These are phyloP conservation scores for Metaphire vulgaris DNA, from an alignment of 1,140 invertebrate species.

Conservation along the genomic window DNA sequence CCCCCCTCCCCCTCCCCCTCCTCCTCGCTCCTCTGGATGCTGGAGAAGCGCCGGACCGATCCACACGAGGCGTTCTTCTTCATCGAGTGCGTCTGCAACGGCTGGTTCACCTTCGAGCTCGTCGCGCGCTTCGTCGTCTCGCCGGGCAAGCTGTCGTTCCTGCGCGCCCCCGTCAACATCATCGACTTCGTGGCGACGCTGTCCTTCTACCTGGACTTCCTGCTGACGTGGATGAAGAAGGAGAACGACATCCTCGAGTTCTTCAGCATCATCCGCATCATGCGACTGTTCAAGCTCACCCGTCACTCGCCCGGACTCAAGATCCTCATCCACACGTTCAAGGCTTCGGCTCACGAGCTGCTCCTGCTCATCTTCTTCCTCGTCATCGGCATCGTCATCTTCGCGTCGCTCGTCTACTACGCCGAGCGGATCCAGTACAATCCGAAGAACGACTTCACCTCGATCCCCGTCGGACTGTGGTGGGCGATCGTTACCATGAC, in stretches of 20 bases:
- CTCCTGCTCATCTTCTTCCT: conserved; percentile 86
- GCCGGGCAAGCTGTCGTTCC: conserved; percentile 58
- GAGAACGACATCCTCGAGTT: conserved; percentile 94
- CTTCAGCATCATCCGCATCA: conserved; percentile 96
- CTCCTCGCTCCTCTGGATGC: too few relatives aligned
- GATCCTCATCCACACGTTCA: conserved; percentile 94
- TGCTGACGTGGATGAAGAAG: conserved; percentile 66
- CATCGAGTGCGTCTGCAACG: conserved; percentile 85
- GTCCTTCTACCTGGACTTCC: conserved; percentile 91
- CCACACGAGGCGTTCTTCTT: conserved; percentile 87
- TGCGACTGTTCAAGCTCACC: conserved; percentile 95
- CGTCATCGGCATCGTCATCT: conserved; percentile 81
- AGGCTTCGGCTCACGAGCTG: conserved; percentile 94
- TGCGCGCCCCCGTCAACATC: conserved; percentile 59
- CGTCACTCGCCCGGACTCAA: conserved; percentile 71
- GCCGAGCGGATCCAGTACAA: conserved; percentile 91
- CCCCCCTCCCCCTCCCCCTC: too few relatives aligned
- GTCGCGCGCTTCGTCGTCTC: conserved; percentile 74
- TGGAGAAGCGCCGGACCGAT: conserved; percentile 76
- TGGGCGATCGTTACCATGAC: conserved; percentile 57
- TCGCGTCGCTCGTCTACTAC: conserved; percentile 98
- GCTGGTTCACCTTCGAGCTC: conserved; percentile 92
- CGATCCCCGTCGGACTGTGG: conserved; percentile 64
- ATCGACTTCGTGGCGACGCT: conserved; percentile 88
- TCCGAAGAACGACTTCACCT: conserved; percentile 96